Percentiles rank a stretch among this genome's conserved stretches.
These are phyloP conservation scores for Hirtodrosophila trivittata DNA, from an alignment of 2,888 invertebrate genomes.

Conservation along the genomic window DNA sequence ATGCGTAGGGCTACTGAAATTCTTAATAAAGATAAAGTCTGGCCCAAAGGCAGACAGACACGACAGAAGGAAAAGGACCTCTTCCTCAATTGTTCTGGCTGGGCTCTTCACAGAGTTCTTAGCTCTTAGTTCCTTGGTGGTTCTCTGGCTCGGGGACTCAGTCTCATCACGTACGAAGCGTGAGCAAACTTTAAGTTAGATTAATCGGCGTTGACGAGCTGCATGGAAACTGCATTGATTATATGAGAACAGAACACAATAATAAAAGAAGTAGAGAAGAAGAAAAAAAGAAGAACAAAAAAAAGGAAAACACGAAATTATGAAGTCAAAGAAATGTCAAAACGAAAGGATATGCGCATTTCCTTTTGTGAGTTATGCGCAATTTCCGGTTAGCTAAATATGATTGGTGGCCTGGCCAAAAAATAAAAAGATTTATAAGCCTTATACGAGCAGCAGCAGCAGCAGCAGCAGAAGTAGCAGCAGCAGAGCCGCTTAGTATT, in stretches of 20 bases:
- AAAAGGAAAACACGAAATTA: constrained; percentile 44
- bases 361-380: constrained; percentile 78
- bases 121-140: constrained; percentile 12
- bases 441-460: too few relatives aligned
- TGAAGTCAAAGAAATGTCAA: constrained; percentile 70
- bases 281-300: background rate
- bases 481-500: constrained; percentile 42
- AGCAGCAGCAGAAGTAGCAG: constrained; percentile 17
- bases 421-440: constrained; percentile 52
- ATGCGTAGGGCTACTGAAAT: constrained; percentile 75
- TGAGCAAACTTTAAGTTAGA: constrained; percentile 80
- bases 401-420: constrained; percentile 54
- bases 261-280: too few relatives aligned
- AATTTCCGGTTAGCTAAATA: constrained; percentile 75
- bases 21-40: constrained; percentile 80
- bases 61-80: constrained; percentile 63
- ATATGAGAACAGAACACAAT: constrained; percentile 26
- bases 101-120: constrained; percentile 16
- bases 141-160: constrained; percentile 23
- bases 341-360: constrained; percentile 76
- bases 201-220: constrained; percentile 64
- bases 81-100: constrained; percentile 33
- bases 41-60: constrained; percentile 38
- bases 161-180: constrained; percentile 74
- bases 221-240: constrained; percentile 64